Evolutionary conservation across 2,888 invertebrate genomes (phyloP).

Genomic region (Oscheius sp.): DNA sequence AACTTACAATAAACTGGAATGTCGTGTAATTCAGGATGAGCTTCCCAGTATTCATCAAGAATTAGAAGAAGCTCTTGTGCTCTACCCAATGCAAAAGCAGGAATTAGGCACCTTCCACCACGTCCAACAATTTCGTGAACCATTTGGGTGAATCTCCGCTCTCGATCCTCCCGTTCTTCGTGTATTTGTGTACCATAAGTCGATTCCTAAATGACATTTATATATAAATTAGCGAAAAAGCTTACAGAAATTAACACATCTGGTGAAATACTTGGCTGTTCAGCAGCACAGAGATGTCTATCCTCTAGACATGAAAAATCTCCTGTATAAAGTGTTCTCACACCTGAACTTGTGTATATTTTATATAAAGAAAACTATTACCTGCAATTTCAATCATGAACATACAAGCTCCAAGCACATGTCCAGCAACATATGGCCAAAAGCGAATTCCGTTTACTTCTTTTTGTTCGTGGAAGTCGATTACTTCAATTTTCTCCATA

Average conservation of each 20-base stretch:
- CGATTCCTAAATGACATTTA: constrained; percentile 80
- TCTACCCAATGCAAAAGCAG: constrained; percentile 95
- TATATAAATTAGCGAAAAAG: neutral
- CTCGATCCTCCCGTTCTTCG: constrained; percentile 95
- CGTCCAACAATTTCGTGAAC: constrained; percentile 94
- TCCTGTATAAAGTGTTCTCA: constrained; percentile 83
- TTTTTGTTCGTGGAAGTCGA: constrained; percentile 82
- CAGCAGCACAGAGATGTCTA: constrained; percentile 97
- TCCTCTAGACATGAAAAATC: constrained; percentile 99
- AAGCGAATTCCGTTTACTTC: constrained; percentile 93
- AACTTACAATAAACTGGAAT: constrained; percentile 88
- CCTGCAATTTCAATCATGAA: constrained; percentile 99
- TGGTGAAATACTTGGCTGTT: constrained; percentile 92
- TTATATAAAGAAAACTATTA: no score
- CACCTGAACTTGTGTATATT: no score
- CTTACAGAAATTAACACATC: constrained; percentile 91
- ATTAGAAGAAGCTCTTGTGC: constrained; percentile 77
- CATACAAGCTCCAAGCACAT: constrained; percentile 98
- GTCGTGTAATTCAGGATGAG: constrained; percentile 94
- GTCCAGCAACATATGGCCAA: constrained; percentile 99
- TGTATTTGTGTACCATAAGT: constrained; percentile 99
- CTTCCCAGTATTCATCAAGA: constrained; percentile 93
- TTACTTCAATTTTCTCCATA: constrained; percentile 95
- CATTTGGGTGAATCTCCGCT: constrained; percentile 78
- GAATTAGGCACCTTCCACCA: constrained; percentile 97